phyloP scores from a whole-genome alignment of 2,113 vertebrate genomes.

The Castor canadensis region DNA sequence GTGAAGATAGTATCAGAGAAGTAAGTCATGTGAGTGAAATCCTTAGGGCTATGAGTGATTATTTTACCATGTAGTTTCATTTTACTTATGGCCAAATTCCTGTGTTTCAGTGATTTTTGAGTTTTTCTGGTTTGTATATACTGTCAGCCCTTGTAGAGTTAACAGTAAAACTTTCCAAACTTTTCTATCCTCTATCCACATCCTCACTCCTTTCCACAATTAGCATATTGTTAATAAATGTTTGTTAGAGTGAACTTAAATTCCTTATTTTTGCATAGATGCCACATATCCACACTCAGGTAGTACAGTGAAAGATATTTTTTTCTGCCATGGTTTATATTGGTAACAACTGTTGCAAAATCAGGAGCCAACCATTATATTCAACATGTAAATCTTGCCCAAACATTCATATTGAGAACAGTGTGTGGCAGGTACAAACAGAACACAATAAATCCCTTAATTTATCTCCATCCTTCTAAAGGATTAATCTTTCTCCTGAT shows the following conservation, averaged over 20 bases:
- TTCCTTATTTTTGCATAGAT: neutral
- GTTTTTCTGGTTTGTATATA: neutral
- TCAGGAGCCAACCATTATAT: neutral
- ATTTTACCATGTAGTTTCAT: neutral
- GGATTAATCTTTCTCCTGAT: slow-evolving; percentile 1
- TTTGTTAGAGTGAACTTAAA: slow-evolving; percentile 14
- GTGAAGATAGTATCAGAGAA: neutral
- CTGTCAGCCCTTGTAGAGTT: neutral
- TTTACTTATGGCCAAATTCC: neutral
- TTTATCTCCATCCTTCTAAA: slow-evolving; percentile 2
- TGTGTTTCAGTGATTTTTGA: neutral
- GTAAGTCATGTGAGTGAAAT: neutral
- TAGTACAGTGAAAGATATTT: neutral
- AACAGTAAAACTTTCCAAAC: neutral
- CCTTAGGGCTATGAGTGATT: neutral
- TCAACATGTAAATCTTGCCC: slow-evolving; percentile 1
- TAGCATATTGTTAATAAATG: neutral
- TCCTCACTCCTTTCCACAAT: neutral
- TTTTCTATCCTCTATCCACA: neutral
- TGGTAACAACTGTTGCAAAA: neutral
- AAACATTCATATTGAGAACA: neutral
- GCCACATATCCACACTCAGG: neutral
- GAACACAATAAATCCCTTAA: slow-evolving; percentile 13
- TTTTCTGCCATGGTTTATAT: neutral
- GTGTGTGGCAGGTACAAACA: neutral